Conservation (phyloP, 1,140 invertebrate genomes). For the Delia radicum region DNA sequence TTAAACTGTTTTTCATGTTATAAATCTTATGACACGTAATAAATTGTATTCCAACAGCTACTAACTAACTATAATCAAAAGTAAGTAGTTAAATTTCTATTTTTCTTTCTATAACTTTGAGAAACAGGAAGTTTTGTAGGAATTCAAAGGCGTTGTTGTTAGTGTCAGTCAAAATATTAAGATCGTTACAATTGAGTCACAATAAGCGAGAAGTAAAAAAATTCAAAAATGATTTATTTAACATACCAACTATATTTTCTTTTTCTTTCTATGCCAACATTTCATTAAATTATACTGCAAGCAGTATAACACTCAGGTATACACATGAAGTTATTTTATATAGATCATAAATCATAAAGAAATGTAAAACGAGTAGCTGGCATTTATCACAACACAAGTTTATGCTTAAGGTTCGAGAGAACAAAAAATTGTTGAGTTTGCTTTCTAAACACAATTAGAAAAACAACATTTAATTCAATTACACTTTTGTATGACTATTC, state of each 20-base stretch:
- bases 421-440: neutral
- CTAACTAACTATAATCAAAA: too few species aligned
- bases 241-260: neutral
- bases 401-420: neutral
- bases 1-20: too few species aligned
- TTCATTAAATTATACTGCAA: neutral
- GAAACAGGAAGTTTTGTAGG: neutral
- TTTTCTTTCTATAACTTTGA: neutral
- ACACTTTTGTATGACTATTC: neutral
- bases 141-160: neutral
- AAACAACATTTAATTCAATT: neutral
- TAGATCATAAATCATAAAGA: neutral
- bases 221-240: neutral
- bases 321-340: neutral
- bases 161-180: neutral
- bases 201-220: neutral
- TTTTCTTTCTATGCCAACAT: neutral
- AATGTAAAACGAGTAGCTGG: constrained; percentile 1
- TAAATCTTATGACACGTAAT: neutral
- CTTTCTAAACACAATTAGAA: neutral
- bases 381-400: neutral
- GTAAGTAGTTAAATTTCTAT: too few species aligned
- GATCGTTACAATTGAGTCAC: neutral
- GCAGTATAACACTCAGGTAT: too few species aligned
- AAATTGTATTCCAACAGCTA: neutral